phyloP scores from a whole-genome alignment of 2,888 invertebrate genomes.

The Ypsolopha sequella region DNA sequence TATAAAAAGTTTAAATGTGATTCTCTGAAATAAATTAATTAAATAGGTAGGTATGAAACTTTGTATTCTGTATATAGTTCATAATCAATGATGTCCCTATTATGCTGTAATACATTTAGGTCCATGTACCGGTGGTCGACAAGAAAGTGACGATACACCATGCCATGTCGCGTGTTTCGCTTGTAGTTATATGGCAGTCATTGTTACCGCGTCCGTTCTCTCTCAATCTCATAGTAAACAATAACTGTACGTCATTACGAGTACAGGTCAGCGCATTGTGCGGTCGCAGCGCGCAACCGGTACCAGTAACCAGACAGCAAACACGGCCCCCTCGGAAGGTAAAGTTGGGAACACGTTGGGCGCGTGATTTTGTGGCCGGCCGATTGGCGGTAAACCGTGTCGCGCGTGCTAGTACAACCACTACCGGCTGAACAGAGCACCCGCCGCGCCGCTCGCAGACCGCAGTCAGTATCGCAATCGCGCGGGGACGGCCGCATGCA shows the following conservation, averaged over 20 bases:
- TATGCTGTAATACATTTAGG: too few relatives aligned
- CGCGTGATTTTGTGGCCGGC: not conserved
- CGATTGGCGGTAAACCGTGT: not conserved
- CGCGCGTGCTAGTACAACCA: not conserved
- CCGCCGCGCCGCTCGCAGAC: conserved; percentile 24
- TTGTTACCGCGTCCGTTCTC: conserved; percentile 19
- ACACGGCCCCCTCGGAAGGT: not conserved
- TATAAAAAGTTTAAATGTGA: too few relatives aligned
- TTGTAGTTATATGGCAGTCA: conserved; percentile 1
- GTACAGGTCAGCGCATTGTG: conserved; percentile 40
- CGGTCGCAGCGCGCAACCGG: conserved; percentile 12
- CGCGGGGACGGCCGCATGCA: conserved; percentile 12
- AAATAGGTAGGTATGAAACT: too few relatives aligned
- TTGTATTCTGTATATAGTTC: too few relatives aligned
- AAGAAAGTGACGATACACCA: not conserved
- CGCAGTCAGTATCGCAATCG: conserved; percentile 41
- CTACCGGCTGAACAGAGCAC: conserved; percentile 14
- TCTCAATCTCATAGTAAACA: conserved; percentile 54
- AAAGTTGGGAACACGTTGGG: not conserved
- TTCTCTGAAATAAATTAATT: too few relatives aligned
- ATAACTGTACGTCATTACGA: conserved; percentile 41
- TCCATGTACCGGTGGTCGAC: not conserved
- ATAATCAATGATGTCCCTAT: too few relatives aligned
- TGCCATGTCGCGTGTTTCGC: not conserved
- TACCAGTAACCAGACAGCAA: not conserved